These are phyloP conservation scores for Tortrix viridana DNA, from an alignment of 2,888 invertebrate species.

Conservation along the genomic window DNA sequence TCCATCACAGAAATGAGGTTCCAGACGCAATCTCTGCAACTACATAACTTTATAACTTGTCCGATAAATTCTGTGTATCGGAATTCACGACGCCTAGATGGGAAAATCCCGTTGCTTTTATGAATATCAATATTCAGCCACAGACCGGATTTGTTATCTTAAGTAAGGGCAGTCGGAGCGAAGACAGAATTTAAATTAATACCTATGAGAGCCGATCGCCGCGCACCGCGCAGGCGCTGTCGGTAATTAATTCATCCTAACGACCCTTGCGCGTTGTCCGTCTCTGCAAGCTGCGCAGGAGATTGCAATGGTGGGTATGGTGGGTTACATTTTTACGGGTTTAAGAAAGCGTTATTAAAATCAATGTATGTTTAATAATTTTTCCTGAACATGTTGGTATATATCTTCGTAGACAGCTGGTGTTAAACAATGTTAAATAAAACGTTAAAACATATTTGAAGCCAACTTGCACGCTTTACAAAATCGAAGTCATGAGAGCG, in stretches of 20 bases:
- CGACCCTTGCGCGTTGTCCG: conserved; percentile 30
- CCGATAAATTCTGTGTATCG: background rate
- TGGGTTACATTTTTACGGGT: background rate
- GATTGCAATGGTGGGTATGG: background rate
- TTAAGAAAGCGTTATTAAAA: too few species aligned
- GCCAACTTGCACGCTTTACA: too few species aligned
- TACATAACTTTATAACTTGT: too few species aligned
- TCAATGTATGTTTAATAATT: too few species aligned
- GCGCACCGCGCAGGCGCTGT: conserved; percentile 40
- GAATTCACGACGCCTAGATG: background rate
- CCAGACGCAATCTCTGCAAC: too few species aligned
- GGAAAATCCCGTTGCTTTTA: conserved; percentile 22
- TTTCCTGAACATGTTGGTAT: too few species aligned
- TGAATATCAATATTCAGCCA: conserved; percentile 35
- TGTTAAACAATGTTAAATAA: too few species aligned
- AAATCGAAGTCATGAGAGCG: too few species aligned
- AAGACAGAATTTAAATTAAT: conserved; percentile 65
- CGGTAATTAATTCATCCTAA: conserved; percentile 55
- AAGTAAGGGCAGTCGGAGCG: conserved; percentile 57
- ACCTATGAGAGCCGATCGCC: conserved; percentile 47
- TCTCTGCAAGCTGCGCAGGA: background rate
- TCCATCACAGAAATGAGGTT: too few species aligned
- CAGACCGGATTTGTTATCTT: conserved; percentile 53
- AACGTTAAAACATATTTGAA: too few species aligned
- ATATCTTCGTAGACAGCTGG: too few species aligned